Evolutionary conservation across 1,140 invertebrate genomes (phyloP), one percentile per base, ranked within the genome.

Genomic region (Adelges cooleyi): DNA sequence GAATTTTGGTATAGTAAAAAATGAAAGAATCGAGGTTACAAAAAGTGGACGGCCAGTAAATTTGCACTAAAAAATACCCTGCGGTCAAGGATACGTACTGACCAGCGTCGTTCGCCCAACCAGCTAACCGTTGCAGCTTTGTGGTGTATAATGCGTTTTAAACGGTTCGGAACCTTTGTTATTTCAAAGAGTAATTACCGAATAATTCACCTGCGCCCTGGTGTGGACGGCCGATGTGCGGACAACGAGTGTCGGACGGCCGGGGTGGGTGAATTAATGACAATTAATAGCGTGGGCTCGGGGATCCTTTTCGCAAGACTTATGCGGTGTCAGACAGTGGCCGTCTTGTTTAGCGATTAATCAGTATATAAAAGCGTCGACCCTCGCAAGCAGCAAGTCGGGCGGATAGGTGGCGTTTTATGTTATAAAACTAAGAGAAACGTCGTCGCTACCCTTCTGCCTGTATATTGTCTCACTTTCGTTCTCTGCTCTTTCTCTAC

Each of bases 181-280:
- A n/a, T n/a, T n/a, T n/a, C n/a, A n/a, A n/a, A 22, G 46, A 65
- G 62, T 50, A 65, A 65, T 65, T 65, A 65, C 44, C 33, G 20
- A 38, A 65, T 65, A 65, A 65, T 50, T 50, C 46, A 50, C 52
- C 33, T 54, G 52, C 18, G 22, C 33, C 22, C 20, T n/a, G 18
- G 52, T 17, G 44, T 48, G 13, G 33, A 17, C 18, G 33, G 29
- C 8, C 44, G 51, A 38, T 15, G 18, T 13, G 33, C 17, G 20
- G 23, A 15, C 27, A 29, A 6, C 10, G 17, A 18, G 17, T n/a
- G 36, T 11, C 9, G 27, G 9, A 11, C 2, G 17, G 29, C 18
- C 1, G 17, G 50, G 17, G 27, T 0, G 13, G 25, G 17, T 17
- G 18, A 20, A 33, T 53, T 33, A n/a, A n/a, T 42, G 25, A 42